Percentiles rank a stretch among this genome's conserved stretches.
Conservation (phyloP, 2,113 vertebrate species). For the Corvus hawaiiensis region DNA sequence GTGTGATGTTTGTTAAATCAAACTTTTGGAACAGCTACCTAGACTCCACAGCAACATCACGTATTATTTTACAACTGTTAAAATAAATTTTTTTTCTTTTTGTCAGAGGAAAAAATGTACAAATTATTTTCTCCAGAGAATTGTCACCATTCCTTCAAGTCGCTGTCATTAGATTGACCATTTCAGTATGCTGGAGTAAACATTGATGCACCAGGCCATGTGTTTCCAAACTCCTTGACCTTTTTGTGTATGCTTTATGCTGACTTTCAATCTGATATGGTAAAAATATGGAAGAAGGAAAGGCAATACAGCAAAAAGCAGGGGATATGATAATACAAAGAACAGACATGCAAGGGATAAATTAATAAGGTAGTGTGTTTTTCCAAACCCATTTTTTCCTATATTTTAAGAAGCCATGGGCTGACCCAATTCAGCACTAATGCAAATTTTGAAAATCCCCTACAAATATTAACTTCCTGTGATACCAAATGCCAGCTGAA, state of each 20-base stretch:
- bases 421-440: not conserved
- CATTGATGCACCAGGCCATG: rapidly evolving
- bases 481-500: not conserved
- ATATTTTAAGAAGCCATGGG: not conserved
- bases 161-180: not conserved
- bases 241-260: not conserved
- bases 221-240: not conserved
- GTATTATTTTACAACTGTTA: not conserved
- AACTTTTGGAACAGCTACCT: not conserved
- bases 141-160: not conserved
- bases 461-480: not conserved
- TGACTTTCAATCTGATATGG: not conserved
- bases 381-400: not conserved
- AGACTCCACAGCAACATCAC: not conserved
- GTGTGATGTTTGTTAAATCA: not conserved
- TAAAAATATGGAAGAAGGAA: not conserved
- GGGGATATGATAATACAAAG: not conserved
- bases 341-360: not conserved
- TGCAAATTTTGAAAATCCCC: not conserved
- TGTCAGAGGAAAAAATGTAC: not conserved
- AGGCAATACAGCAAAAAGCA: not conserved
- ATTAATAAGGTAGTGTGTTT: not conserved
- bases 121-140: not conserved
- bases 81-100: not conserved
- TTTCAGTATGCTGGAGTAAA: not conserved